Base-by-base conservation (phyloP, 2,113 vertebrate genomes). In the Silurus glanis region DNA sequence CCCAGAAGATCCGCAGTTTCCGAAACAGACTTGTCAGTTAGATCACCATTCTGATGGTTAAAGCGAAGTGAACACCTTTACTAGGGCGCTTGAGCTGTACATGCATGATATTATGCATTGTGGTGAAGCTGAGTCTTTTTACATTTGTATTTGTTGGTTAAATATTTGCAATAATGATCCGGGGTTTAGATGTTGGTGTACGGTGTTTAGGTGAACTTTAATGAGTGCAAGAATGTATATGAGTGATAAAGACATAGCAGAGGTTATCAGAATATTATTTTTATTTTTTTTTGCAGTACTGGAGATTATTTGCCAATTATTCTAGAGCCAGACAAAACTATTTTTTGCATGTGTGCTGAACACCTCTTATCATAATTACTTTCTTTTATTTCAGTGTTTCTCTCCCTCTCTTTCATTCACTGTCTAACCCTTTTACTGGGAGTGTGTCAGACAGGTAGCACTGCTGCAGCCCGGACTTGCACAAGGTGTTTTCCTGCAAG, bases 401-500 rank as follows among this genome's bases (percentile, higher is more conserved):
- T 56, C 55, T 56, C 47, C 69, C 67, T 19, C 58, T 23, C 61
- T 47, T 66, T 81, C 23, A 2, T 6, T 12, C 0, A n/a, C 69
- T 51, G 86, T 82, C 28, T 25, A n/a, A n/a, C 79, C 83, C 69
- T 78, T 81, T 51, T 62, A 56, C 86, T 89, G 71, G 51, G 17
- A 80, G 71, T 74, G 61, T 67, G 23, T 83, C 82, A 69, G 86
- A 88, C 89, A 90, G 91, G 91, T 91, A 89, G 84, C 93, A 90
- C 94, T 94, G 94, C 89, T 89, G 90, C 90, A 92, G 92, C 89
- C 92, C 87, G 85, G 93, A 92, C 93, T 93, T 94, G 92, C 89
- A 90, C 88, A 91, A 93, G 92, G 93, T 92, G 92, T 92, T 91
- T 89, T 56, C 53, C 76, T 92, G 91, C 96, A 66, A 94, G 96